Percentiles rank a stretch among this genome's conserved stretches.
Evolutionary conservation across 1,140 invertebrate species (phyloP).

Genomic region (Zaprionus davidi): DNA sequence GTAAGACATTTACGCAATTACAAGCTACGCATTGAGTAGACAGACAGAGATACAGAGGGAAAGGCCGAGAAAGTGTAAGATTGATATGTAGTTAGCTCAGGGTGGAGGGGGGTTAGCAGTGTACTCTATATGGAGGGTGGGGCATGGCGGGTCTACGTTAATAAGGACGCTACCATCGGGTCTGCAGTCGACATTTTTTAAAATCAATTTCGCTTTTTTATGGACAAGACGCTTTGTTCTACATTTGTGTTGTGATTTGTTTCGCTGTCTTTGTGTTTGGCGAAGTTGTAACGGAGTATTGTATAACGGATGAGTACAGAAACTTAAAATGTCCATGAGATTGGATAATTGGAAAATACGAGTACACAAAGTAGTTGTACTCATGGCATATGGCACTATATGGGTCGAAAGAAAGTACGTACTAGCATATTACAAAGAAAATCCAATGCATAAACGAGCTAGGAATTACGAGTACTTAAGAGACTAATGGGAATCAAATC

Average conservation of each 20-base stretch:
- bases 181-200: conserved; percentile 74
- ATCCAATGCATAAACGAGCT: conserved; percentile 76
- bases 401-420: conserved; percentile 47
- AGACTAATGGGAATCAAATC: conserved; percentile 25
- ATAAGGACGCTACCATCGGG: conserved; percentile 82
- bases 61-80: background rate
- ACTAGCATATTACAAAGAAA: conserved; percentile 57
- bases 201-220: conserved; percentile 13
- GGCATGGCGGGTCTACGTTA: conserved; percentile 45
- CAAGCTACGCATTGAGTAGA: conserved; percentile 48
- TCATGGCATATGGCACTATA: background rate
- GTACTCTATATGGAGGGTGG: background rate
- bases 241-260: conserved; percentile 37
- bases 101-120: background rate
- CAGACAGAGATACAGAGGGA: conserved; percentile 6
- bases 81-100: background rate
- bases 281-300: conserved; percentile 10
- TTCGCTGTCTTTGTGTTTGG: conserved; percentile 37
- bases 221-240: conserved; percentile 36
- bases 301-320: conserved; percentile 23
- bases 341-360: conserved; percentile 28
- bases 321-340: conserved; percentile 28
- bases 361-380: conserved; percentile 12
- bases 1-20: conserved; percentile 71
- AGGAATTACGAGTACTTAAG: conserved; percentile 62